Evolutionary conservation across 2,113 vertebrate species (phyloP).

Genomic region (Ornithorhynchus anatinus): DNA sequence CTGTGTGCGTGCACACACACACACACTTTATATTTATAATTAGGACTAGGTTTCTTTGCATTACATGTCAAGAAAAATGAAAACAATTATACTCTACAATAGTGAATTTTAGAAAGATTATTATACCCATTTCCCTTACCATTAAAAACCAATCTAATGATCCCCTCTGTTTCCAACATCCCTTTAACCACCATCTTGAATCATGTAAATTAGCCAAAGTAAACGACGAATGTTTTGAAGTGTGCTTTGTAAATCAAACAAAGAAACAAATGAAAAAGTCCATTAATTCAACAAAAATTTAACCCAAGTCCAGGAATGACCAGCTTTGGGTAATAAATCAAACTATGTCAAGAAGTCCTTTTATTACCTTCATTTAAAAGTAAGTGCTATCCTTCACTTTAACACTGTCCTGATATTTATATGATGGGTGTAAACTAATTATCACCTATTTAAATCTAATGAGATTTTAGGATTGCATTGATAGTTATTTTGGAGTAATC

Average conservation of each 20-base stretch:
- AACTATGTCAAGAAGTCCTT: neutral
- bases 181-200: too few relatives aligned
- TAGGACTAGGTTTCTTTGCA: neutral
- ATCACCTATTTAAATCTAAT: slow-evolving; percentile 32
- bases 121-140: too few relatives aligned
- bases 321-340: slow-evolving; percentile 14
- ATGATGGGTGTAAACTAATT: slow-evolving; percentile 33
- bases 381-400: slow-evolving; percentile 11
- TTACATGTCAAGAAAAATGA: rapidly evolving
- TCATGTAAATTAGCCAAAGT: neutral
- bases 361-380: slow-evolving; percentile 31
- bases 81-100: neutral
- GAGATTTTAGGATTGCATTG: slow-evolving; percentile 28
- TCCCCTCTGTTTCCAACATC: too few relatives aligned
- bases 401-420: slow-evolving; percentile 29
- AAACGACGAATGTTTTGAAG: neutral
- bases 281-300: too few relatives aligned
- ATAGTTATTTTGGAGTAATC: neutral
- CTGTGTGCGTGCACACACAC: too few relatives aligned
- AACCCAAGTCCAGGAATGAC: too few relatives aligned
- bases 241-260: neutral
- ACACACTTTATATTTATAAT: neutral
- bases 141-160: too few relatives aligned
- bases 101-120: rapidly evolving
- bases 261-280: too few relatives aligned